Conservation (phyloP, 2,888 invertebrate species). For the Seira musarum region DNA sequence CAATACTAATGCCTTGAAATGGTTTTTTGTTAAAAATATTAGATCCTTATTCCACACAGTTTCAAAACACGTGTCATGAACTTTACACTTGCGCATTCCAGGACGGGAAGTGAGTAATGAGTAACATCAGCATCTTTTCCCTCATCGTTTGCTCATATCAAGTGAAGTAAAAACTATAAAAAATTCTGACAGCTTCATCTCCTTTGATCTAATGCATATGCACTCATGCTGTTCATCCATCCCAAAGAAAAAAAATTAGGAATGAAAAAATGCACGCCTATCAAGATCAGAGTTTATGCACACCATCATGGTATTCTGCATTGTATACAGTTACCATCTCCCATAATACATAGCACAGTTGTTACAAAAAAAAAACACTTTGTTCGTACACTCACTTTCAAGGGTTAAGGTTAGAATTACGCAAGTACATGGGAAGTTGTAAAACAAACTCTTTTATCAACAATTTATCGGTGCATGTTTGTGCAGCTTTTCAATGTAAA, state of each 20-base stretch:
- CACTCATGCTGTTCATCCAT: constrained; percentile 4
- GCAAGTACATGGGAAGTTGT: not conserved
- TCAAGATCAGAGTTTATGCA: not conserved
- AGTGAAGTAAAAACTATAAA: not conserved
- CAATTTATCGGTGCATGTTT: not conserved
- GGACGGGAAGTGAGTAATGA: constrained; percentile 51
- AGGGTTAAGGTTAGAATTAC: constrained; percentile 21
- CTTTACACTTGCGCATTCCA: constrained; percentile 42
- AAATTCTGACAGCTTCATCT: constrained; percentile 54
- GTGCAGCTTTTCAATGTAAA: not conserved
- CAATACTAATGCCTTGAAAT: not conserved
- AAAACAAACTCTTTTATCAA: not conserved
- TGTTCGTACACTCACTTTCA: not conserved
- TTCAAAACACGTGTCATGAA: constrained; percentile 57
- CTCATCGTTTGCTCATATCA: not conserved
- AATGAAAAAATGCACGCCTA: not conserved
- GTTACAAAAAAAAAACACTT: not conserved
- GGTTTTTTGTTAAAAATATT: not conserved
- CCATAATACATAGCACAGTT: too few relatives aligned
- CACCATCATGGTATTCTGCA: not conserved
- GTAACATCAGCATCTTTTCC: constrained; percentile 5
- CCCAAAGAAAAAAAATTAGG: too few relatives aligned
- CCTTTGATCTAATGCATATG: constrained; percentile 35
- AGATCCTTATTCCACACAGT: constrained; percentile 23
- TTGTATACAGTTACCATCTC: not conserved